phyloP scores from a whole-genome alignment of 2,797 vertebrate species.

The Falco columbarius region DNA sequence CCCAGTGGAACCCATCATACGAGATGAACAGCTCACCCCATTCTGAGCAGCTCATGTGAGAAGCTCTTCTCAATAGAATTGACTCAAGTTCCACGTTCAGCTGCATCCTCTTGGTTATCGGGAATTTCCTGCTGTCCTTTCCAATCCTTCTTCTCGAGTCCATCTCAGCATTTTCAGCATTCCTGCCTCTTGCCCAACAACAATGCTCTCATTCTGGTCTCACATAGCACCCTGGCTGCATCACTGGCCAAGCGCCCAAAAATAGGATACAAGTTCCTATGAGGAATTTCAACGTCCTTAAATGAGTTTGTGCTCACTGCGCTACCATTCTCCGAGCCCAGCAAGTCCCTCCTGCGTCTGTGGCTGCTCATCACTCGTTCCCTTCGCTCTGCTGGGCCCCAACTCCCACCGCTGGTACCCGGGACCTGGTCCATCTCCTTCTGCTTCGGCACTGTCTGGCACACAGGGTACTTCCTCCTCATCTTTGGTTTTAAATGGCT shows the following conservation, averaged over 20 bases:
- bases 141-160: neutral
- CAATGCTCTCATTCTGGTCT: neutral
- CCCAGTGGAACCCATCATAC: neutral
- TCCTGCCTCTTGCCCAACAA: neutral
- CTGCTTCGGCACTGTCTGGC: rapidly evolving
- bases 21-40: neutral
- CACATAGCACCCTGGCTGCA: neutral
- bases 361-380: neutral
- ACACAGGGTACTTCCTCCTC: rapidly evolving
- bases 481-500: neutral
- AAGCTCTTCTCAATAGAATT: neutral
- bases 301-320: neutral
- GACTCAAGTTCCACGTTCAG: neutral
- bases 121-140: neutral
- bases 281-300: neutral
- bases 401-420: rapidly evolving
- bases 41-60: neutral
- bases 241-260: neutral
- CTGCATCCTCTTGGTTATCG: neutral
- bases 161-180: neutral
- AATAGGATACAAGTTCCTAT: neutral
- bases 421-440: neutral
- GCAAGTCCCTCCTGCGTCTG: neutral
- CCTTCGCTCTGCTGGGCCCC: neutral
- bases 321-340: neutral